Base-by-base conservation (phyloP, 2,888 invertebrate species). In the Chalcis sispes region DNA sequence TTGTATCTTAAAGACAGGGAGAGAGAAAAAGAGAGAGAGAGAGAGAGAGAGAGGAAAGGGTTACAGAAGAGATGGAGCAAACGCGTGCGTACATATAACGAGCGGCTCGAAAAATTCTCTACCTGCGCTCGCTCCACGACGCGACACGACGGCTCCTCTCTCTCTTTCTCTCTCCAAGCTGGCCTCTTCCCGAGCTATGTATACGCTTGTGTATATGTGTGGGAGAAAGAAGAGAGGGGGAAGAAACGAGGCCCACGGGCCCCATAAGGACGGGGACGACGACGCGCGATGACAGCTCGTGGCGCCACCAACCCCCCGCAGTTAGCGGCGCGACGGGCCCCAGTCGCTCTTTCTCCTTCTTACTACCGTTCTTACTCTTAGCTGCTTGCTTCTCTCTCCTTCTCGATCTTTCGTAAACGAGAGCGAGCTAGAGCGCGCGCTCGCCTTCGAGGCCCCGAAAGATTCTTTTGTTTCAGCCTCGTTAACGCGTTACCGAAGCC, bases 281-380 rank as follows among this genome's bases (percentile, higher is more conserved):
- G 86, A 85, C 87, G 87, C 86, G 87, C 86, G 88, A 88, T 88
- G 88, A 88, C 88, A 88, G 88, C 87, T 85, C 85, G 81, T 87
- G 88, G 88, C 88, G 88, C 88, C 88, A 86, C 85, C 83, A 82
- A 85, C 88, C 88, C 88, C 88, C 88, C 81, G 87, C 81, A 83
- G 87, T 84, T 85, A 77, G 71, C 72, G 74, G 77, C 85, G 70
- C 87, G 77, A 82, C 86, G 81, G 87, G 82, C 83, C 82, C 82
- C 67, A 13, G 2, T 64, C 52, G 20, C 56, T 23, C 29, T 18
- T 27, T 36, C 27, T 8, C 65, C 29, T 32, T 18, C 36, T 15
- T 54, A 13, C 20, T 13, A 2, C 15, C 42, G 2, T 42, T 29
- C 32, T 23, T 7, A 2, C n/a, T 40, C 46, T 32, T 13, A 4